Base-by-base conservation (phyloP, 2,797 vertebrate genomes). In the Valencia hispanica region DNA sequence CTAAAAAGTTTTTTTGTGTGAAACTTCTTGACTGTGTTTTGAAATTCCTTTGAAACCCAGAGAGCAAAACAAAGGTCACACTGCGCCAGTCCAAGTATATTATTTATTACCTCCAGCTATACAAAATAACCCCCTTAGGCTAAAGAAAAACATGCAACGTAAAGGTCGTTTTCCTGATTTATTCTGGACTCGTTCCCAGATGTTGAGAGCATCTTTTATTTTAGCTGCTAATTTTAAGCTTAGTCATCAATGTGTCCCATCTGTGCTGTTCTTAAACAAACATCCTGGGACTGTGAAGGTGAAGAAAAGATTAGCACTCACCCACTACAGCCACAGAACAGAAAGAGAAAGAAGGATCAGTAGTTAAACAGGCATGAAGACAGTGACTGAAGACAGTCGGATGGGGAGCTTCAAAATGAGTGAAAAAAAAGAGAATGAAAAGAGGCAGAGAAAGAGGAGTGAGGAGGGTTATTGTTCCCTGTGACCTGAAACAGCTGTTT, bases 401-500 rank as follows among this genome's bases (percentile, higher is more conserved):
- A 36, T 76, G 75, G 22, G 63, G 83, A 76, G 81, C 78, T 84
- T 91, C 77, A 80, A 77, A 79, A 85, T 68, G 70, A 77, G 79
- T 79, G 79, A 77, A 74, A 79, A n/a, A 48, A 79, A 78, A 70
- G 82, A 75, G 78, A 63, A 27, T 32, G 59, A 81, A 74, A 72
- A 78, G 70, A 74, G 78, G 76, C 51, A 27, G 39, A 30, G 66
- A 22, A 51, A 65, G 86, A 86, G 84, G 87, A 85, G 85, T 80
- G 80, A 86, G 79, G 80, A 79, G 87, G 84, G 87, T 93, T 93
- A 92, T 94, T 89, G 93, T 92, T 92, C 86, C 83, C 89, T 90
- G 84, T 91, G 94, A 95, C 94, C 93, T 91, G 81, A 90, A 93
- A 92, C 94, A 95, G 94, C 93, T 95, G 94, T 93, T 95, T 93